Evolutionary conservation across 2,113 vertebrate species (phyloP).

Genomic region (Blennius ocellaris): DNA sequence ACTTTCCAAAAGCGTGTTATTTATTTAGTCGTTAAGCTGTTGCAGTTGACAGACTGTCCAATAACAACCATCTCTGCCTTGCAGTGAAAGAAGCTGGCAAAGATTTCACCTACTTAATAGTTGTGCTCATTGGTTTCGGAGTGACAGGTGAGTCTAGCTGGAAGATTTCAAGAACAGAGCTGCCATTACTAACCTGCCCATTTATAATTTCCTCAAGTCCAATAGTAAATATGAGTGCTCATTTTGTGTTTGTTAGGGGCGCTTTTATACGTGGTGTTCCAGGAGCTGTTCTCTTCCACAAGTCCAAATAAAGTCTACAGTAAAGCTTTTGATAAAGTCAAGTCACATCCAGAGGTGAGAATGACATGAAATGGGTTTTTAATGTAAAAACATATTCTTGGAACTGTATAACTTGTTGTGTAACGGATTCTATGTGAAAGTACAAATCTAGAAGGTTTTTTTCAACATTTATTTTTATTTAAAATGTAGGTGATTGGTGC

Average conservation of each 20-base stretch:
- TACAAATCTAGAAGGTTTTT: no score
- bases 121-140: constrained; percentile 90
- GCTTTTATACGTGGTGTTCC: constrained; percentile 92
- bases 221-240: neutral
- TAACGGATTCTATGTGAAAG: no score
- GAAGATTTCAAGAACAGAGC: no score
- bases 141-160: constrained; percentile 87
- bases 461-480: no score
- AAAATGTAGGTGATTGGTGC: constrained; percentile 86
- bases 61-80: constrained; percentile 44
- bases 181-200: neutral
- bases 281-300: constrained; percentile 93
- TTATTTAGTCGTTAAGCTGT: no score
- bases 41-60: no score
- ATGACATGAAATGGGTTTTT: neutral
- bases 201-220: neutral
- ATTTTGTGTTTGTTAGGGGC: constrained; percentile 81
- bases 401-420: no score
- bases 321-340: constrained; percentile 91
- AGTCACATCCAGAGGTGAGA: constrained; percentile 90
- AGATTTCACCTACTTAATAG: constrained; percentile 92
- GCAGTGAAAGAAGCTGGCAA: constrained; percentile 93
- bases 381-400: no score
- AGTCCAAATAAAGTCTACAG: constrained; percentile 95
- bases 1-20: no score